Base-by-base conservation (phyloP, 2,797 vertebrate genomes). In the Myotis daubentonii region DNA sequence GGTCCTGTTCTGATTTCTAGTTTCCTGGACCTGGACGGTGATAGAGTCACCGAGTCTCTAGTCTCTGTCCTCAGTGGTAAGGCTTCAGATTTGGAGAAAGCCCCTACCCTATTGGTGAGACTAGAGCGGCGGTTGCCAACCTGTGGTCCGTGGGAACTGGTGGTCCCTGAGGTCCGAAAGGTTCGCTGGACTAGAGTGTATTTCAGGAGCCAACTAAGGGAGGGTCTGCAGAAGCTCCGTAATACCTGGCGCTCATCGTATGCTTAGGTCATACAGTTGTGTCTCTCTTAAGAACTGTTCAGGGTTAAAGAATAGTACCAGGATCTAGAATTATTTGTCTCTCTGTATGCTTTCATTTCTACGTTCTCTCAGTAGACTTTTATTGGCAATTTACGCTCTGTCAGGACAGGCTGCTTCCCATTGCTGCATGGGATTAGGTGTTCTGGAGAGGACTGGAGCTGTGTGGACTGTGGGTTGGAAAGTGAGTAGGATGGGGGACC, bases 291-390 rank as follows among this genome's bases (percentile, higher is more conserved):
- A 25, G 76, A 93, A 57, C 72, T 83, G n/a, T 20, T 23, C 70
- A 36, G 25, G 66, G 75, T 55, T 75, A 81, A 97, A 94, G 33
- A 93, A 41, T 51, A 79, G 85, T 41, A 88, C 38, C 38, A 38
- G 44, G 23, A 79, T 80, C 7, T 82, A 89, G 17, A 89, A 70
- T 65, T 89, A 33, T n/a, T 82, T 66, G 13, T 94, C 15, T 90
- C 25, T 90, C 2, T 92, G 1, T 87, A 38, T 78, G 6, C 90
- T 85, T 94, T 71, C 16, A 17, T 55, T 20, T 72, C 41, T 62
- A 6, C n/a, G 28, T 53, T 70, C 84, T 86, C 90, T 83, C 15
- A 83, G 84, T 83, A 79, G 51, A 83, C 47, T 87, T 74, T 76
- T 72, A 70, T 15, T 83, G 89, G 70, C 53, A 30, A 0, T 79